Base-by-base conservation (phyloP, 2,888 invertebrate genomes). In the Phengaris arion region DNA sequence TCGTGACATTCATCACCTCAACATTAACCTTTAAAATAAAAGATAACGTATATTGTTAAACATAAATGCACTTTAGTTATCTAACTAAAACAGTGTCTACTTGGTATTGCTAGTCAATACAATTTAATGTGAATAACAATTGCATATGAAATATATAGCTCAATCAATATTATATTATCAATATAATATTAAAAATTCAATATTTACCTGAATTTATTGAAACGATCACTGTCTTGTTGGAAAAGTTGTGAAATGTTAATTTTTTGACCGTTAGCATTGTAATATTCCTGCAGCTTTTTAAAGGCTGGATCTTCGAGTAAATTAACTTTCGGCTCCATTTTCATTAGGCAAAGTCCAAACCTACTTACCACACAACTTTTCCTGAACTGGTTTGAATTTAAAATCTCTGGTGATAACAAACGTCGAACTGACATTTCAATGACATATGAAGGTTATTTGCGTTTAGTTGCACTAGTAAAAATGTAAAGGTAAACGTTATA, bases 221-320 rank as follows among this genome's bases (percentile, higher is more conserved):
- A 99, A 77, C 99, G 95, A 52, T 95, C 92, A 0, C 96, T 91
- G 89, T 99, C 97, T 81, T 96, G 93, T 79, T 95, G 94, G 86
- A 99, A 99, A 82, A 99, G 91, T 79, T 97, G 95, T 79, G 95
- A 95, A 83, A 99, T 97, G 83, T 97, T 96, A 68, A 99, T 94
- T 82, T 96, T 96, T 48, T 95, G 93, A 13, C 96, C 97, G 85
- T 96, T 95, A 9, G 92, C 89, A 80, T 96, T 93, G 86, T 95
- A 98, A 87, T 96, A 96, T 77, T 96, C 94, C 84, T 97, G 95
- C 68, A 99, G 91, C 88, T 97, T 96, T 83, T 95, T 94, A 94
- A 95, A 99, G 13, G 95, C 94, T 22, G 96, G 91, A 83, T 97
- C 97, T 78, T 92, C 84, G 79, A 83, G 87, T 77, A 94, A 83